Percentiles rank a stretch among this genome's conserved stretches.
Conservation (phyloP, 2,888 invertebrate genomes). For the Lithophane leautieri region DNA sequence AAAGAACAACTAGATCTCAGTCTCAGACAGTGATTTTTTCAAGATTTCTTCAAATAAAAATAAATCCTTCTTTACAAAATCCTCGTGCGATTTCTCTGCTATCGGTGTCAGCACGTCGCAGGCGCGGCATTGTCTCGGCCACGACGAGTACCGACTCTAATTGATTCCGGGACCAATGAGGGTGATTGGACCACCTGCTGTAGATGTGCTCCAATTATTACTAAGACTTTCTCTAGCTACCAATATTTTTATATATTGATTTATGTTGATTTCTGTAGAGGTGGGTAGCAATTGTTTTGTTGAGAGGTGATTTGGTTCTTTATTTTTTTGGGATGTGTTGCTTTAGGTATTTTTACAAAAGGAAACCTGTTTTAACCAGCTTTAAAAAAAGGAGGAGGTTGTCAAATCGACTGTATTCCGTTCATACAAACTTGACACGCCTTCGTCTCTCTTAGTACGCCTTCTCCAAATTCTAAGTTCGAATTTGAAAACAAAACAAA, state of each 20-base stretch:
- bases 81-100: conserved; percentile 51
- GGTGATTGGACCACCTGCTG: conserved; percentile 66
- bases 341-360: background rate
- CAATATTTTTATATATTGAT: conserved; percentile 27
- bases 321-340: background rate
- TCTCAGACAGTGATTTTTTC: background rate
- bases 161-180: conserved; percentile 73
- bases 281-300: conserved; percentile 14
- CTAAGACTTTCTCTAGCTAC: conserved; percentile 43
- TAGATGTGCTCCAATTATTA: conserved; percentile 62
- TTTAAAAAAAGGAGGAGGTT: too few species aligned
- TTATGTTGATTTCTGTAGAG: conserved; percentile 23
- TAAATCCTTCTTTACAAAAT: conserved; percentile 2
- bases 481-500: background rate
- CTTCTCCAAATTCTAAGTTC: background rate
- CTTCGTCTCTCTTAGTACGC: too few species aligned
- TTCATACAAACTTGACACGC: background rate
- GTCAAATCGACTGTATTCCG: too few species aligned
- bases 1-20: background rate
- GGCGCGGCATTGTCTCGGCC: conserved; percentile 67
- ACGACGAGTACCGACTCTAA: conserved; percentile 74
- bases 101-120: conserved; percentile 45
- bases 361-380: background rate
- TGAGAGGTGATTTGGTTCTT: background rate
- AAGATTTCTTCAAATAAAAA: background rate